Percentiles rank a stretch among this genome's conserved stretches.
phyloP scores from a whole-genome alignment of 2,113 vertebrate genomes.

The Scophthalmus maximus region DNA sequence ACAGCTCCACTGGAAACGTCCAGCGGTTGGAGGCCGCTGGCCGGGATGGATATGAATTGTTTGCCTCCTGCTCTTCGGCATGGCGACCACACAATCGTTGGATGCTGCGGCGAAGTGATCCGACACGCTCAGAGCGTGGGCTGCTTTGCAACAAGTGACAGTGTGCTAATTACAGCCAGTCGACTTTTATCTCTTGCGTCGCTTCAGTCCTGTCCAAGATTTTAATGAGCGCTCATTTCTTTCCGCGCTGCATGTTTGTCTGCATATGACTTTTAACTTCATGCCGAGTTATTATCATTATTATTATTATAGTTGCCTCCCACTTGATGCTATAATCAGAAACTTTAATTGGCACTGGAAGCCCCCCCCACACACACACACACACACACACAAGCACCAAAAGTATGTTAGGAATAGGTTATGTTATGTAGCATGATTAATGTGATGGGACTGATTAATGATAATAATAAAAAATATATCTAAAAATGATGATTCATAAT shows the following conservation, averaged over 20 bases:
- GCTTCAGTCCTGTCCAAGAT: constrained; percentile 43
- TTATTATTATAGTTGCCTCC: constrained; percentile 34
- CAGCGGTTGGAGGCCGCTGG: not conserved
- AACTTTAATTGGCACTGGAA: constrained; percentile 49
- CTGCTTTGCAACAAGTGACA: constrained; percentile 59
- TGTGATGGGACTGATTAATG: too few relatives aligned
- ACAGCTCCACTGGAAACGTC: constrained; percentile 16
- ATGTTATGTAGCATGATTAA: too few relatives aligned
- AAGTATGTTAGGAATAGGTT: too few relatives aligned
- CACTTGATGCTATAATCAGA: constrained; percentile 52
- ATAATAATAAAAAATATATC: too few relatives aligned
- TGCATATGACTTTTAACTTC: constrained; percentile 53
- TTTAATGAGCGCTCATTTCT: constrained; percentile 63
- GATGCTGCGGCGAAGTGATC: constrained; percentile 43
- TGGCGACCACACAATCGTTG: constrained; percentile 40
- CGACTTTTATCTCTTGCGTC: constrained; percentile 33
- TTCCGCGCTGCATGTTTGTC: constrained; percentile 37
- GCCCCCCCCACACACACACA: not conserved
- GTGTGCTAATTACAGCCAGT: constrained; percentile 69
- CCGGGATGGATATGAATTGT: constrained; percentile 21
- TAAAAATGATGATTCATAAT: too few relatives aligned
- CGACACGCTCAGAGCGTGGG: constrained; percentile 44
- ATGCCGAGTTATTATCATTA: constrained; percentile 43
- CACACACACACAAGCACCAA: not conserved
- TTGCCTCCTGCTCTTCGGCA: constrained; percentile 26